Evolutionary conservation across 2,113 vertebrate species (phyloP).

Genomic region (Chloroceryle aenea): DNA sequence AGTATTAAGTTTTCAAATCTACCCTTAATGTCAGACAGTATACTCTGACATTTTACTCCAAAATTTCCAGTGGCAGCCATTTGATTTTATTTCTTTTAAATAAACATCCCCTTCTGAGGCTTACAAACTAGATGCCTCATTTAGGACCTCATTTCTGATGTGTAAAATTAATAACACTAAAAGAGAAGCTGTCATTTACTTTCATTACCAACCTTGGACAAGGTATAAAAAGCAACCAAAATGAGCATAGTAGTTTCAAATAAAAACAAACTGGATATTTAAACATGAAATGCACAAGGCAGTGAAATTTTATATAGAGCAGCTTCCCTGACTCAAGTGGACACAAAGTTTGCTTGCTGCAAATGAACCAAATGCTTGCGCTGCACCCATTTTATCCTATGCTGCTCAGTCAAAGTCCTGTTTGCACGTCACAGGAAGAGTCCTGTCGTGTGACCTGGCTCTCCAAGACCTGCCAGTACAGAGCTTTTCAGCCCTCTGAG

Average conservation of each 20-base stretch:
- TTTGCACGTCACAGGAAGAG: not conserved
- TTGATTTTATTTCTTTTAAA: conserved; percentile 11
- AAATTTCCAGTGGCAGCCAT: not conserved
- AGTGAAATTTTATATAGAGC: not conserved
- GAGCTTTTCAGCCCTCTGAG: not conserved
- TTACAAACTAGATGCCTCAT: not conserved
- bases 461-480: not conserved
- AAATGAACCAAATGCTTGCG: not conserved
- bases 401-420: not conserved
- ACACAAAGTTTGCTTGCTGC: not conserved
- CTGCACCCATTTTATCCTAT: not conserved
- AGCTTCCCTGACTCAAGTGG: not conserved
- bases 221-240: not conserved
- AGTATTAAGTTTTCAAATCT: not conserved
- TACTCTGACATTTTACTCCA: not conserved
- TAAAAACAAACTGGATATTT: not conserved
- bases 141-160: not conserved
- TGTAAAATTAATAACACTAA: conserved; percentile 6
- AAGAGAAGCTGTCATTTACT: not conserved
- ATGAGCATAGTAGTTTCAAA: not conserved
- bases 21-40: not conserved
- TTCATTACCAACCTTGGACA: not conserved
- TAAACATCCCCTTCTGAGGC: not conserved
- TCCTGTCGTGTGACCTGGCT: not conserved
- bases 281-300: not conserved